A percentile compares a stretch with the other conserved stretches of the same genome.
These are phyloP conservation scores for Plecturocebus donacophilus DNA, from an alignment of 2,113 vertebrate species.

Conservation along the genomic window DNA sequence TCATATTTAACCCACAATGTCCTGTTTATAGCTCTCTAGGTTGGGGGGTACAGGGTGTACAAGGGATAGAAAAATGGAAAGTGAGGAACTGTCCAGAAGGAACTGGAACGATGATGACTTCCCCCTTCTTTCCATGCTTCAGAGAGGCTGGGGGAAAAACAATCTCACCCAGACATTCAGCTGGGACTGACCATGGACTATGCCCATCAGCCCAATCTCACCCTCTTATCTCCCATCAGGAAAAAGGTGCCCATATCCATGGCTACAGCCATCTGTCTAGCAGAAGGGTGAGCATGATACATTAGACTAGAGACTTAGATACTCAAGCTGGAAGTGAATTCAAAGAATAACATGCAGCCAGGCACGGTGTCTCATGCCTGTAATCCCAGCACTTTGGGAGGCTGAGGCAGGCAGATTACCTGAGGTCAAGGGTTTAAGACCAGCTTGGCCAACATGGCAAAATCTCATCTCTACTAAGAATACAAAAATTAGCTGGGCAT, in stretches of 20 bases:
- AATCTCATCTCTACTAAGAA: no score
- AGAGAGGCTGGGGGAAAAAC: neutral
- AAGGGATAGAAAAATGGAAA: conserved; percentile 36
- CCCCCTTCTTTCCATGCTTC: conserved; percentile 30
- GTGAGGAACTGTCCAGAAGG: conserved; percentile 48
- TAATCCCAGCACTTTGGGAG: no score
- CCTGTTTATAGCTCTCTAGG: neutral
- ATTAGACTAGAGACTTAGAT: neutral
- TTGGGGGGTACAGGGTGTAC: neutral
- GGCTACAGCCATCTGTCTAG: neutral
- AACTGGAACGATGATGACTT: neutral
- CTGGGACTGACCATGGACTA: neutral
- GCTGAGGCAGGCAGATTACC: no score
- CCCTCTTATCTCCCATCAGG: neutral
- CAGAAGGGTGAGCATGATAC: neutral
- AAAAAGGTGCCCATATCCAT: neutral
- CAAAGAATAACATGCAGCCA: neutral
- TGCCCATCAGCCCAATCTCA: neutral
- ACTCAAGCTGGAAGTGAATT: conserved; percentile 5
- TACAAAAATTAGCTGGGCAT: no score
- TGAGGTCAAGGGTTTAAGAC: no score
- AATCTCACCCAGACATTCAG: neutral
- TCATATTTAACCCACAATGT: conserved; percentile 28
- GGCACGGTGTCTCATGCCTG: no score
- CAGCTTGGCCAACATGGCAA: no score